phyloP scores from a whole-genome alignment of 2,888 invertebrate genomes.

The Leucophenga maculata region DNA sequence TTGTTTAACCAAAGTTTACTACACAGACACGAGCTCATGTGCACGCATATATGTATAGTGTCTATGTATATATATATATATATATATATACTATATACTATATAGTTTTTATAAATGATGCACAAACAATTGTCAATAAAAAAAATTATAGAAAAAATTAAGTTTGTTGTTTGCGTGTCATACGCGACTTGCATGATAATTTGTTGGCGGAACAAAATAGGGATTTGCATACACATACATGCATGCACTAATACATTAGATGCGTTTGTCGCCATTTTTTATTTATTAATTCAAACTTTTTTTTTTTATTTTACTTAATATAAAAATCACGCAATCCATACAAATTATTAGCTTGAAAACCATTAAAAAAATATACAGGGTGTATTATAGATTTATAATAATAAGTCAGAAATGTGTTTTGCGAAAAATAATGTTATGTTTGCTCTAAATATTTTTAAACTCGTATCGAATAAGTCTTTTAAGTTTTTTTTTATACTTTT shows the following conservation, averaged over 20 bases:
- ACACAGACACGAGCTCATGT: slow-evolving; percentile 59
- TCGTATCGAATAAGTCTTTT: no score
- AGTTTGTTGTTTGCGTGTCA: slow-evolving; percentile 11
- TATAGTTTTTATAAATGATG: slow-evolving; percentile 16
- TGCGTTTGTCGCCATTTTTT: no score
- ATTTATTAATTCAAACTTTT: background rate
- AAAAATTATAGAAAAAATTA: slow-evolving; percentile 26
- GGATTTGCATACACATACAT: slow-evolving; percentile 39
- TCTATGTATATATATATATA: slow-evolving; percentile 20
- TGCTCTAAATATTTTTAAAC: no score
- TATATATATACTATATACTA: no score
- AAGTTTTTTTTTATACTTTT: no score
- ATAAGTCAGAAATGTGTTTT: no score
- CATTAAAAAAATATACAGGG: no score
- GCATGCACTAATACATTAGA: slow-evolving; percentile 24
- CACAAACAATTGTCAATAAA: slow-evolving; percentile 30
- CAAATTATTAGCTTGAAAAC: slow-evolving; percentile 33
- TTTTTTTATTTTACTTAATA: slow-evolving; percentile 36
- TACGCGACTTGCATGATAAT: slow-evolving; percentile 16
- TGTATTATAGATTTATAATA: no score
- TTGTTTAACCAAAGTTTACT: slow-evolving; percentile 65
- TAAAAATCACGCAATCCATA: slow-evolving; percentile 39
- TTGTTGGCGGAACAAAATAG: slow-evolving; percentile 23
- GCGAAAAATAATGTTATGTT: no score
- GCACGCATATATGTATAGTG: no score